Evolutionary conservation across 2,888 invertebrate species (phyloP), one percentile per base, ranked within the genome.

Genomic region (Lithodes maja): DNA sequence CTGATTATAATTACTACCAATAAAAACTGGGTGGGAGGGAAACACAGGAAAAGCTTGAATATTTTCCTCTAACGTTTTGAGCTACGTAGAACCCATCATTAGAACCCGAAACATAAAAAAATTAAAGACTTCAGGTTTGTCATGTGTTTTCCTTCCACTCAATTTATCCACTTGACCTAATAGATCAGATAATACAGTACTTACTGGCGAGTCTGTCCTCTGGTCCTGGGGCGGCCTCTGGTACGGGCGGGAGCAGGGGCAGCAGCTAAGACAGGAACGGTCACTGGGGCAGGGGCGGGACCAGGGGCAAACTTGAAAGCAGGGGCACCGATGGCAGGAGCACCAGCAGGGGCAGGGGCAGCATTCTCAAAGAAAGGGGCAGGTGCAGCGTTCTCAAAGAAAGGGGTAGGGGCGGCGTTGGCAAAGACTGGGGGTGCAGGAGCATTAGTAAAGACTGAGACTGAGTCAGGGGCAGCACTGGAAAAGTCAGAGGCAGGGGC

Each of bases 121-220:
- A 33, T 33, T 33, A 33, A 33, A 33, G 33, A 33, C 33, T 33
- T 33, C 33, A 33, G 33, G 33, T 33, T 33, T 33, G 33, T 33
- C 33, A 33, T 33, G 33, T 33, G 33, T 33, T 33, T 33, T 33
- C 33, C 33, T 33, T 33, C 33, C 33, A 33, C 33, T 33, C 33
- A 33, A 33, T 33, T 33, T 33, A 33, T 33, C 33, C 33, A 33
- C 33, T 33, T 33, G 33, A 33, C 33, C 33, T 33, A 33, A 33
- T 33, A 33, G 33, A 33, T 33, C 33, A 33, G 33, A 33, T 33
- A 33, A 33, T 33, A 33, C 33, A 33, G 33, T 33, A 61, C 61
- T 61, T 61, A 61, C 61, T 61, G 61, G 61, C 61, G 61, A 61
- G 74, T 74, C 74, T 68, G 68, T 68, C 68, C 68, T 15, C 68